These are phyloP conservation scores for Siderastrea radians DNA, from an alignment of 92 coral and sea anemone genomes.

Conservation along the genomic window DNA sequence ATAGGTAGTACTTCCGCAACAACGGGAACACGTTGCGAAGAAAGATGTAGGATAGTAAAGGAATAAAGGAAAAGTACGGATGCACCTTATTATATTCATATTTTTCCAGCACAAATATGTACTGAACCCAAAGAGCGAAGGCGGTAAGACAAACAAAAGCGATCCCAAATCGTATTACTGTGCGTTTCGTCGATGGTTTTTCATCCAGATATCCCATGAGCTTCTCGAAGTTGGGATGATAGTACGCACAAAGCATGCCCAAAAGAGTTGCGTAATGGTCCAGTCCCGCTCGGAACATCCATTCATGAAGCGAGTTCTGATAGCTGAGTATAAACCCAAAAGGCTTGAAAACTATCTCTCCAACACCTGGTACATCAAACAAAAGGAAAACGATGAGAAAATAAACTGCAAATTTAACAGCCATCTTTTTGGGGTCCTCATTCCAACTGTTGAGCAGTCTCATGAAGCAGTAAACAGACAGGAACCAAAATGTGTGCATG, in stretches of 20 bases:
- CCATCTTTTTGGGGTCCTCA: constrained; percentile 86
- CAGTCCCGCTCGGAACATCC: constrained; percentile 94
- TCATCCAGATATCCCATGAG: constrained; percentile 54
- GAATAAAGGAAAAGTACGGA: constrained; percentile 83
- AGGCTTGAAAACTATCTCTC: constrained; percentile 75
- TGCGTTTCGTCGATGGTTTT: constrained; percentile 33
- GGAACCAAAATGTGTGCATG: constrained; percentile 94
- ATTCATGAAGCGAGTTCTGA: constrained; percentile 85
- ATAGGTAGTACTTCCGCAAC: constrained; percentile 61
- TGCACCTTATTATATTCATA: constrained; percentile 81
- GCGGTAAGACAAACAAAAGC: constrained; percentile 45
- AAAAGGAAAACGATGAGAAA: constrained; percentile 68
- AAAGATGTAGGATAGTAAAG: constrained; percentile 76
- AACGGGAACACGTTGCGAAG: constrained; percentile 81
- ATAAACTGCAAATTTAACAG: constrained; percentile 71
- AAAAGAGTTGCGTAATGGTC: constrained; percentile 85
- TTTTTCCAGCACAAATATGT: constrained; percentile 75
- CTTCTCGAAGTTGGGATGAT: constrained; percentile 79
- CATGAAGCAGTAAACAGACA: constrained; percentile 85
- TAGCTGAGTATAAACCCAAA: constrained; percentile 62
- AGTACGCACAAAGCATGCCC: constrained; percentile 89
- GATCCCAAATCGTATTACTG: constrained; percentile 54
- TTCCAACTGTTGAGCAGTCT: constrained; percentile 80
- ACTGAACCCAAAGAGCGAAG: constrained; percentile 65
- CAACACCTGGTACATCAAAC: constrained; percentile 85